phyloP scores from a whole-genome alignment of 2,113 vertebrate genomes.

The Anarhynchus alexandrinus region DNA sequence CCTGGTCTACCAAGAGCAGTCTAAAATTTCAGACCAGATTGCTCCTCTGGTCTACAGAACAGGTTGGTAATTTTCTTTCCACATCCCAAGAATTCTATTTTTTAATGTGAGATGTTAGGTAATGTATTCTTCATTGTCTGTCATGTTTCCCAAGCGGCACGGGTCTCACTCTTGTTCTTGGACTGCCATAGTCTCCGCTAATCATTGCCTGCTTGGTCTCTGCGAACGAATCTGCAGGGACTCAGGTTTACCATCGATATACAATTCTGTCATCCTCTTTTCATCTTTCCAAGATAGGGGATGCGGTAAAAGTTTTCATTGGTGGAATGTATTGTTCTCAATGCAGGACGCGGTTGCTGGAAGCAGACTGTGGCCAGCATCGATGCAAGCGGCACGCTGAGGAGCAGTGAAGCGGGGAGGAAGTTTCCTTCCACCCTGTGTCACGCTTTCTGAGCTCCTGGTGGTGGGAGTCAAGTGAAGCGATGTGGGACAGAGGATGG shows the following conservation, averaged over 20 bases:
- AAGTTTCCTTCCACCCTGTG: not conserved
- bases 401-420: not conserved
- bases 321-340: not conserved
- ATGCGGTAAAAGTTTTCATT: not conserved
- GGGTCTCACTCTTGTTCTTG: not conserved
- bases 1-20: conserved; percentile 28
- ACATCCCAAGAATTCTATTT: not conserved
- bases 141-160: not conserved
- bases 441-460: rapidly evolving
- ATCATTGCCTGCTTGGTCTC: not conserved
- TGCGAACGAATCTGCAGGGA: not conserved
- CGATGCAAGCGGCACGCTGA: not conserved
- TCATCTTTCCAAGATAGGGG: not conserved
- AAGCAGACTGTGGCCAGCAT: not conserved
- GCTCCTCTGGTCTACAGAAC: conserved; percentile 46
- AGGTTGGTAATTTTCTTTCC: conserved; percentile 70
- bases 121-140: not conserved
- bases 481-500: not conserved
- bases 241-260: not conserved
- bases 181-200: not conserved
- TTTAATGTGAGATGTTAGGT: not conserved
- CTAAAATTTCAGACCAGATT: conserved; percentile 54
- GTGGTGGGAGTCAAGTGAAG: not conserved
- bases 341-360: rapidly evolving
- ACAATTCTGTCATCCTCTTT: not conserved